Base-by-base conservation (phyloP, 2,113 vertebrate species). In the Crotalus helleri region DNA sequence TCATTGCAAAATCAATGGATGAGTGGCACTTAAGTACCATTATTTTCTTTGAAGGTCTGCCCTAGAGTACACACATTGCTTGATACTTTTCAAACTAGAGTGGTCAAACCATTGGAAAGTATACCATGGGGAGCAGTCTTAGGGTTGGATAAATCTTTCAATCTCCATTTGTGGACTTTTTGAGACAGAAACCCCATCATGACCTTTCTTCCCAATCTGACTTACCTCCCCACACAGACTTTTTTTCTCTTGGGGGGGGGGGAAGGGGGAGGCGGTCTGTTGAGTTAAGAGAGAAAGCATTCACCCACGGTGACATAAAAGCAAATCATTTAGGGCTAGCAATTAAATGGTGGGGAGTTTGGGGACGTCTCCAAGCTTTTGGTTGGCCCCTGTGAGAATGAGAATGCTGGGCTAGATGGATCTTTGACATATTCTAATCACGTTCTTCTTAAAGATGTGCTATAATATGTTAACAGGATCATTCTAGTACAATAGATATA, bases 21-120 rank as follows among this genome's bases (percentile, higher is more conserved):
- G 88, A 90, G 61, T 87, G 92, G 81, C 92, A 90, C 88, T 93
- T 87, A 93, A 93, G 92, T 93, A 12, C 92, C 92, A 87, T 93
- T 93, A 87, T 87, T 93, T 93, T 64, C 81, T 90, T 90, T 90
- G 89, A 90, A 93, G 88, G 86, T 90, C 92, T 90, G 85, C 92
- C 92, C 92, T 61, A 17, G 81, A 93, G 92, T 90, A 85, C 4
- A 88, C 89, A 21, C 95, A 44, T 88, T 86, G 13, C 92, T 55
- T 91, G 10, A 94, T 92, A 15, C n/a, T 95, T 88, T 94, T 59
- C 39, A 92, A 92, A 49, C 12, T 93, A 92, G 90, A 91, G 19
- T 61, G 91, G 61, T 10, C 49, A 92, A 53, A 94, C 86, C 69
- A 87, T 85, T 95, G 33, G 58, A 81, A 95, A 92, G 93, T n/a